A percentile compares a stretch with the other conserved stretches of the same genome.
Evolutionary conservation across 1,140 invertebrate species (phyloP).

Genomic region (Diabrotica undecimpunctata): DNA sequence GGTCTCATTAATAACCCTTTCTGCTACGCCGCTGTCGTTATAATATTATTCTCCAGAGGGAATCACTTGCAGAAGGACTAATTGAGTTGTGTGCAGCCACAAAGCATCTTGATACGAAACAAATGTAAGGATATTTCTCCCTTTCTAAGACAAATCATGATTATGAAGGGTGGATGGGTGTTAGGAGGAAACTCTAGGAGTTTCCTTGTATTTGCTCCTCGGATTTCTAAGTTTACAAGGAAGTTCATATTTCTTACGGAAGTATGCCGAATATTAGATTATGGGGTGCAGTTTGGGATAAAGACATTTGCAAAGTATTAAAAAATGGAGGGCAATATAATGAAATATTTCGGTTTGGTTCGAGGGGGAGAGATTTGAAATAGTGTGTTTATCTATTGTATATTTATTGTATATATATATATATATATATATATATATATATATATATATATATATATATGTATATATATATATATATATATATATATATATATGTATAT

Average conservation of each 20-base stretch:
- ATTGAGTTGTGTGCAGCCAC: conserved; percentile 21
- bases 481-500: no score
- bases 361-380: neutral
- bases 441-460: no score
- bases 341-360: neutral
- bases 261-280: conserved; percentile 1
- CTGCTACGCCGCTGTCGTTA: neutral
- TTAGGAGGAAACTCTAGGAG: neutral
- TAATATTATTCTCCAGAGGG: conserved; percentile 14
- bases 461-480: no score
- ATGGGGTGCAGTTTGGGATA: neutral
- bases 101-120: conserved; percentile 17
- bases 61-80: conserved; percentile 13
- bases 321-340: neutral
- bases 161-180: conserved; percentile 5
- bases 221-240: neutral
- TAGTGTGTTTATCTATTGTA: no score
- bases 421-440: no score
- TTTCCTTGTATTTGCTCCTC: neutral
- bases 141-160: conserved; percentile 15
- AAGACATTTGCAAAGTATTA: neutral
- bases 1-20: no score
- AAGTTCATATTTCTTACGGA: neutral
- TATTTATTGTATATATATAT: no score
- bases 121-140: conserved; percentile 17